These are phyloP conservation scores for Palaemon carinicauda DNA, from an alignment of 1,140 invertebrate genomes.

Conservation along the genomic window DNA sequence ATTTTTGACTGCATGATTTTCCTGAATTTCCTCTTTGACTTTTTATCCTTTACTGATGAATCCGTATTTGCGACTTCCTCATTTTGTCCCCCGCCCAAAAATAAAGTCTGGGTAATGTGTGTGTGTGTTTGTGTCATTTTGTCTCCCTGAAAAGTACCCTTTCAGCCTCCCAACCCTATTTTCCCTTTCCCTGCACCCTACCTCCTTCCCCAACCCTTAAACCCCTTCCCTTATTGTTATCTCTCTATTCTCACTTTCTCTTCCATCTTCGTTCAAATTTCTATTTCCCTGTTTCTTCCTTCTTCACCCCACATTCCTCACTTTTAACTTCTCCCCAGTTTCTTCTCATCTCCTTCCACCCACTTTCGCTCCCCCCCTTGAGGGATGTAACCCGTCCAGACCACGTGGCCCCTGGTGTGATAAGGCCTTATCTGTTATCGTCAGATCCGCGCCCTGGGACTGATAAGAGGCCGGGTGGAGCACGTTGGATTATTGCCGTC, in stretches of 20 bases:
- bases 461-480: constrained; percentile 11
- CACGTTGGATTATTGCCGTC: constrained; percentile 21
- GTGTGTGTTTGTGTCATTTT: too few relatives aligned
- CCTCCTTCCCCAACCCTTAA: too few relatives aligned
- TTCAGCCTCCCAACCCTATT: neutral
- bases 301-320: too few relatives aligned
- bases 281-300: neutral
- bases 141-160: neutral
- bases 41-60: neutral
- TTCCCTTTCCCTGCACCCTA: neutral
- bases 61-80: neutral
- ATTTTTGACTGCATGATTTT: too few relatives aligned
- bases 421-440: constrained; percentile 25
- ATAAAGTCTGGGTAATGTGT: too few relatives aligned
- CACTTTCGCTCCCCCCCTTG: neutral
- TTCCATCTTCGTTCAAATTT: neutral
- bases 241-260: neutral
- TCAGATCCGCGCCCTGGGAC: constrained; percentile 14
- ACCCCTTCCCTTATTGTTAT: too few relatives aligned
- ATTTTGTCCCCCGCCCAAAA: neutral
- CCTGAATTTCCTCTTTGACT: neutral
- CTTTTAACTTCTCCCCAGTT: neutral
- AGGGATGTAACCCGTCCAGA: neutral
- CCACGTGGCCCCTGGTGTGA: constrained; percentile 15
- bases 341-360: neutral